Base-by-base conservation (phyloP, 1,140 invertebrate species). In the Leptinotarsa undecemlineata region DNA sequence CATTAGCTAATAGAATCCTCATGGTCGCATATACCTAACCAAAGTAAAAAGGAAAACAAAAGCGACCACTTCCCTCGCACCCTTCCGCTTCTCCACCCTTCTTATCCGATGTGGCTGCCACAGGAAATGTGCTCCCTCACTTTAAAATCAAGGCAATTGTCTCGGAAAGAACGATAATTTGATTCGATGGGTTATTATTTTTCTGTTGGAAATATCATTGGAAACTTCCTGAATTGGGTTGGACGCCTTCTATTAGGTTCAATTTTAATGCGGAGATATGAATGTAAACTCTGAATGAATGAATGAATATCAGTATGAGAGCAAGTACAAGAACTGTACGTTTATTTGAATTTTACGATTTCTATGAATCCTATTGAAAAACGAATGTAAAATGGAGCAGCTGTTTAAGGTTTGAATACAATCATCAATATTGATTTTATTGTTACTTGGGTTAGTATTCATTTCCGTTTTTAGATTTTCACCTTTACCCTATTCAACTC, bases 1-100 rank as follows among this genome's bases (percentile, higher is more conserved):
- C 73, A 77, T 77, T 77, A 77, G 73, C 73, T 77, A 77, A 77
- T 74, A 74, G 71, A 69, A 77, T 74, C 73, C 73, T 33, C 61
- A 23, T 57, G 51, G 51, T 57, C 51, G n/a, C 51, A 57, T 57
- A 57, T 57, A n/a, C 51, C 15, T 57, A 57, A 57, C 17, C 15
- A 19, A 57, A 57, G 51, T 6, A 57, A 57, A 57, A 17, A 57
- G 51, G 4, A 57, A 57, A 57, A 57, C 51, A 19, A 19, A 57
- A 57, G 5, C 51, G 17, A 57, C 51, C 15, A 57, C 15, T 57
- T 57, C 51, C 51, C 51, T 57, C n/a, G n/a, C 51, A 57, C 51
- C 51, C 15, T 57, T 57, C n/a, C n/a, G 51, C 17, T 57, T 57
- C n/a, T 57, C 51, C 51, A 17, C 51, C 51, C 51, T 57, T 4